Percentiles rank a stretch among this genome's conserved stretches.
phyloP scores from a whole-genome alignment of 2,797 vertebrate genomes.

The Phalanger gymnotis region DNA sequence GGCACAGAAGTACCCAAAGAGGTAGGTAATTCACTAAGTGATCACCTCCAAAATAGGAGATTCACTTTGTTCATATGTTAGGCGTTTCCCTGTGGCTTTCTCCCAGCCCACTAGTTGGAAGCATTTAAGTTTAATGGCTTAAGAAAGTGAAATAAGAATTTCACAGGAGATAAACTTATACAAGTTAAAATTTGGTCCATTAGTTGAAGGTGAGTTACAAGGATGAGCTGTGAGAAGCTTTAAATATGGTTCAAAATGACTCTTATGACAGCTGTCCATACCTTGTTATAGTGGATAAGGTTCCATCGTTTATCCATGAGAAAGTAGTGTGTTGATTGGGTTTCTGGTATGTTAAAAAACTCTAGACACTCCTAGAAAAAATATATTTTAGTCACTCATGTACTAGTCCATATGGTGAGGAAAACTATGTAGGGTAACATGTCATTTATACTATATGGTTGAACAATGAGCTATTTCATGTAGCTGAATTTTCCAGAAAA shows the following conservation, averaged over 20 bases:
- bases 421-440: background rate
- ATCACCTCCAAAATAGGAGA: background rate
- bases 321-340: constrained; percentile 96
- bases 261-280: constrained; percentile 68
- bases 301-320: constrained; percentile 99
- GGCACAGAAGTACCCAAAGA: background rate
- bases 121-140: background rate
- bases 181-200: background rate
- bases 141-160: background rate
- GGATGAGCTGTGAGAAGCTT: background rate
- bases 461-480: background rate
- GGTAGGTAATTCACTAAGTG: background rate
- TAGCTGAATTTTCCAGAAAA: background rate
- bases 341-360: constrained; percentile 99
- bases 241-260: background rate
- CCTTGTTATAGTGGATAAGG: constrained; percentile 98
- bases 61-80: background rate
- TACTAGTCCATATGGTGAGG: constrained; percentile 3
- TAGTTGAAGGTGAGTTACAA: background rate
- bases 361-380: constrained; percentile 94
- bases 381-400: background rate
- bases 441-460: background rate
- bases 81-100: background rate
- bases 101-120: constrained; percentile 10
- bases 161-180: background rate